Evolutionary conservation across 2,113 vertebrate species (phyloP).

Genomic region (Andinoacara biseriatus): DNA sequence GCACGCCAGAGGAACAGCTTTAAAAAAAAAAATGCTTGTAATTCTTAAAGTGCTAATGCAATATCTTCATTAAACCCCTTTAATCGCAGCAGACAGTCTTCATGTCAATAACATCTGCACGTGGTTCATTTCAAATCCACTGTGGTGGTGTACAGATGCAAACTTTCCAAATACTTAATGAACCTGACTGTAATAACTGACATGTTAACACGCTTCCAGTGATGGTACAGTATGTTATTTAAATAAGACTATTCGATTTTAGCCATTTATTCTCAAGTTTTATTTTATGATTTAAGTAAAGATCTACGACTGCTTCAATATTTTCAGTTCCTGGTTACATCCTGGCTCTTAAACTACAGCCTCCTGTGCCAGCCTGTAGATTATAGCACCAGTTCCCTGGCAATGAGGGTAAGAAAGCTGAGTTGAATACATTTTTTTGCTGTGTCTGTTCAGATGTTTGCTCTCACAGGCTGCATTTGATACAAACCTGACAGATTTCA

Average conservation of each 20-base stretch:
- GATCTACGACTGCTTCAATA: background rate
- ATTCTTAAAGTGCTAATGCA: background rate
- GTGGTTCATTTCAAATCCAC: rapidly evolving
- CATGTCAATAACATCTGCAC: background rate
- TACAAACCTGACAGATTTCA: background rate
- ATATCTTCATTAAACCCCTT: background rate
- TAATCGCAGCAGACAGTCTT: background rate
- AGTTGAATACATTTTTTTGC: background rate
- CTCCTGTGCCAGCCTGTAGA: constrained; percentile 82
- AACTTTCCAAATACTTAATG: background rate
- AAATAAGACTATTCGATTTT: background rate
- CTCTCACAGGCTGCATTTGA: background rate
- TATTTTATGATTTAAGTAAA: rapidly evolving
- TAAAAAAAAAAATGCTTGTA: background rate
- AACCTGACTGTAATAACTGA: background rate
- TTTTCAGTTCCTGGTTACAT: constrained; percentile 81
- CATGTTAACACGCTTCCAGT: background rate
- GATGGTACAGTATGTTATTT: background rate
- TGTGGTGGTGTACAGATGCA: background rate
- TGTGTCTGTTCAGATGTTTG: background rate
- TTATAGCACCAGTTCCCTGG: constrained; percentile 74
- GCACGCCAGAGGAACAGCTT: background rate
- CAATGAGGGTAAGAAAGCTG: constrained; percentile 73
- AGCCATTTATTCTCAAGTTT: background rate
- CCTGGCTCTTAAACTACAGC: constrained; percentile 78